Conservation (phyloP, 2,113 vertebrate species). For the Esox niger region DNA sequence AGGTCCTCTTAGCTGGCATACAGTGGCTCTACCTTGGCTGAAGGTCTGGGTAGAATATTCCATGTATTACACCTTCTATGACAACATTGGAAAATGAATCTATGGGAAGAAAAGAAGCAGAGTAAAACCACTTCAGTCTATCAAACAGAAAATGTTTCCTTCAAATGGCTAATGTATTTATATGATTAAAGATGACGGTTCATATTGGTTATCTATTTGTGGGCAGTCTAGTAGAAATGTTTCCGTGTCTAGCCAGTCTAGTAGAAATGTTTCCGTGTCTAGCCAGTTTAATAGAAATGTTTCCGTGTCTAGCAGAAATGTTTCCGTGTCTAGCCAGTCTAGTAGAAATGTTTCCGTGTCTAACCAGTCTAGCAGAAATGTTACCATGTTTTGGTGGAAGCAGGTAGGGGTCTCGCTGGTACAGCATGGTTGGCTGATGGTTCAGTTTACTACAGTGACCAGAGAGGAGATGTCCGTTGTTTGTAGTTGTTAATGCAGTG, state of each 20-base stretch:
- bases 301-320: too few relatives aligned
- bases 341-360: too few relatives aligned
- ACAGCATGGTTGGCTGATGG: conserved; percentile 95
- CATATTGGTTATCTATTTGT: too few relatives aligned
- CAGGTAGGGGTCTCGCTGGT: conserved; percentile 95
- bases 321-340: too few relatives aligned
- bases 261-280: too few relatives aligned
- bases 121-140: too few relatives aligned
- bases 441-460: conserved; percentile 92
- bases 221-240: too few relatives aligned
- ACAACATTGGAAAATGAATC: conserved; percentile 73
- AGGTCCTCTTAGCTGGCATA: background rate
- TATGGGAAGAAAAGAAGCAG: conserved; percentile 13
- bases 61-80: conserved; percentile 76
- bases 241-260: too few relatives aligned
- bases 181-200: too few relatives aligned
- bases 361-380: too few relatives aligned
- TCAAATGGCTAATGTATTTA: too few relatives aligned
- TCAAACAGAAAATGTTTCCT: background rate
- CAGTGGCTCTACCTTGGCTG: conserved; percentile 69
- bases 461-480: conserved; percentile 71
- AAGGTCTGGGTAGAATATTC: conserved; percentile 75
- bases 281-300: too few relatives aligned
- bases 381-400: conserved; percentile 90
- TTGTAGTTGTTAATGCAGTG: background rate